Conservation (phyloP, 2,888 invertebrate species). For the Torymus aiolomorphi region DNA sequence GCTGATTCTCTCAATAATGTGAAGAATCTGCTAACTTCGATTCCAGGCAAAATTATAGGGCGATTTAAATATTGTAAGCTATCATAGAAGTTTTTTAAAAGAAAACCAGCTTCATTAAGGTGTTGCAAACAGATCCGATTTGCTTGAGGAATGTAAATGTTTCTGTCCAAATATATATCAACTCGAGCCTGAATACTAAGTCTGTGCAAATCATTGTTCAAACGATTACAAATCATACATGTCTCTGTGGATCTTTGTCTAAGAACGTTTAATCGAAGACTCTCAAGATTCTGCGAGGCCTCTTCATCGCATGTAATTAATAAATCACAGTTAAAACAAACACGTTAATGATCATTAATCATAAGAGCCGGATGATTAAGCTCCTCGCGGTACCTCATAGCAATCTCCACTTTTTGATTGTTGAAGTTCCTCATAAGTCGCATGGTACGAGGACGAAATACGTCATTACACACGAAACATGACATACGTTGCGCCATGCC, state of each 20-base stretch:
- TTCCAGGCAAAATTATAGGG: slow-evolving; percentile 3
- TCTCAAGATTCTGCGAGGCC: slow-evolving; percentile 1
- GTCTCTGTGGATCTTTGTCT: slow-evolving; percentile 2
- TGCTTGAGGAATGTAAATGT: slow-evolving; percentile 33
- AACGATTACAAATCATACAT: slow-evolving; percentile 29
- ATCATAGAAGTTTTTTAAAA: slow-evolving; percentile 22
- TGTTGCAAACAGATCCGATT: slow-evolving; percentile 21
- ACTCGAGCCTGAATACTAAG: slow-evolving; percentile 22
- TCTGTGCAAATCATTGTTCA: slow-evolving; percentile 26
- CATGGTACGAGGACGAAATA: slow-evolving; percentile 9
- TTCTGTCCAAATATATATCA: slow-evolving; percentile 31
- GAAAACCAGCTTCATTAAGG: slow-evolving; percentile 28
- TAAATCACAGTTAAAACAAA: slow-evolving; percentile 32
- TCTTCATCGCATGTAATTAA: slow-evolving; percentile 13
- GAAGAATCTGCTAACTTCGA: slow-evolving; percentile 20
- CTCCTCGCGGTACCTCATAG: slow-evolving; percentile 34
- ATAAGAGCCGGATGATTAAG: slow-evolving; percentile 27
- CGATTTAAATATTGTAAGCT: slow-evolving; percentile 28
- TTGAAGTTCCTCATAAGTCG: slow-evolving; percentile 30
- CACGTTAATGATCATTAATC: slow-evolving; percentile 26
- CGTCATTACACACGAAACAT: slow-evolving; percentile 6
- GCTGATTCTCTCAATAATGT: slow-evolving; percentile 18
- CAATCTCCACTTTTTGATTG: slow-evolving; percentile 23
- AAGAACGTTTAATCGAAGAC: slow-evolving; percentile 9
- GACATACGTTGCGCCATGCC: background rate